A percentile compares a stretch with the other conserved stretches of the same genome.
Conservation (phyloP, 2,113 vertebrate species). For the Carassius carassius region DNA sequence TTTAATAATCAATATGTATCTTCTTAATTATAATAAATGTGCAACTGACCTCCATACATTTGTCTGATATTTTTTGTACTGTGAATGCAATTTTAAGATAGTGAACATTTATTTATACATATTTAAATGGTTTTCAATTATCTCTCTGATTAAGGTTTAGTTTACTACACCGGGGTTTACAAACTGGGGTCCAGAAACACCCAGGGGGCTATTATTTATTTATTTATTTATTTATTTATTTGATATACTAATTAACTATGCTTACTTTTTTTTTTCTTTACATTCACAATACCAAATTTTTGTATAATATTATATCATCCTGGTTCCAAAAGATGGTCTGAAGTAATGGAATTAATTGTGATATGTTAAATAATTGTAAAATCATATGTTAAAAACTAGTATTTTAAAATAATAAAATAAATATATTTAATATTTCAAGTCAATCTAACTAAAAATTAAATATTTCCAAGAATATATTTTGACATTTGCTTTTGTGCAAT, state of each 20-base stretch:
- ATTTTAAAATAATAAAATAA: too few species aligned
- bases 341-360: neutral
- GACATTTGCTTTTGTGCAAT: neutral
- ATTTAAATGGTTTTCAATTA: neutral
- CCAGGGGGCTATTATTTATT: too few species aligned
- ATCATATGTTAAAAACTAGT: neutral
- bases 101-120: neutral
- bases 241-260: neutral
- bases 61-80: neutral
- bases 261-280: neutral
- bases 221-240: too few species aligned
- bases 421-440: neutral
- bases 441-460: neutral
- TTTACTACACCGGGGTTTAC: neutral
- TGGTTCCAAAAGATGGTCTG: neutral
- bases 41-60: constrained; percentile 58
- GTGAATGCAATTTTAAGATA: neutral
- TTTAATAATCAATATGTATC: constrained; percentile 66
- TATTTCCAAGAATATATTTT: neutral
- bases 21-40: constrained; percentile 74
- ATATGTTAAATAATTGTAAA: too few species aligned
- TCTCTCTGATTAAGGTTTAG: neutral
- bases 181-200: too few species aligned
- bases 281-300: neutral
- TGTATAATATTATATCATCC: neutral